Base-by-base conservation (phyloP, 2,113 vertebrate genomes). In the Rhynchomys soricoides region DNA sequence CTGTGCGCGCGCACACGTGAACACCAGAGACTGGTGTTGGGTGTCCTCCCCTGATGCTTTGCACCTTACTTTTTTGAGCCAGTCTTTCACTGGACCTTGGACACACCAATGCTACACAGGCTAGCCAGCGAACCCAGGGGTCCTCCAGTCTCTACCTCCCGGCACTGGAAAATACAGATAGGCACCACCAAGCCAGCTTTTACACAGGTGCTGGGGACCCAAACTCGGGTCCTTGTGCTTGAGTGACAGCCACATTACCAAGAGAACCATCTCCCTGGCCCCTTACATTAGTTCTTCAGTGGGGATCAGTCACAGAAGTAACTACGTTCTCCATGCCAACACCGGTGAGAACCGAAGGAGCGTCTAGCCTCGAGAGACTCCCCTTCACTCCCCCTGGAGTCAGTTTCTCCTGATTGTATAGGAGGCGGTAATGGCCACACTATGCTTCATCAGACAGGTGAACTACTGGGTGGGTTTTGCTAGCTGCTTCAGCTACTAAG, bases 391-490 rank as follows among this genome's bases (percentile, higher is more conserved):
- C 31, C 78, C 71, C 59, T 52, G n/a, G 59, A 62, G 90, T 45
- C 59, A 15, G 50, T 85, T 91, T 90, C 52, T 95, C 31, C 5
- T 9, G 52, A 75, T 3, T 73, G 12, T 45, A 73, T 5, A 24
- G 64, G 91, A 4, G 37, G 40, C 34, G 31, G n/a, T 74, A 57
- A 40, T 79, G 74, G 50, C 57, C 93, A 96, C 34, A 90, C 0
- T 91, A 86, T 82, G 34, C 34, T 75, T 83, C 87, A 77, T 75
- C 86, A 93, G 57, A 90, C 73, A 93, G 55, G 21, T 94, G 93
- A 92, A 59, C 50, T n/a, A 50, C 0, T n/a, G 21, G 40, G 75
- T 57, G 2, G 57, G 74, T 85, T 64, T 45, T 40, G 15, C 29
- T 50, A 48, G 50, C 40, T 96, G 86, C 62, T 93, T 77, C 88